Conservation (phyloP, 30 jellyfish, hydroid and myxozoan species). For the Calvadosia cruxmelitensis region DNA sequence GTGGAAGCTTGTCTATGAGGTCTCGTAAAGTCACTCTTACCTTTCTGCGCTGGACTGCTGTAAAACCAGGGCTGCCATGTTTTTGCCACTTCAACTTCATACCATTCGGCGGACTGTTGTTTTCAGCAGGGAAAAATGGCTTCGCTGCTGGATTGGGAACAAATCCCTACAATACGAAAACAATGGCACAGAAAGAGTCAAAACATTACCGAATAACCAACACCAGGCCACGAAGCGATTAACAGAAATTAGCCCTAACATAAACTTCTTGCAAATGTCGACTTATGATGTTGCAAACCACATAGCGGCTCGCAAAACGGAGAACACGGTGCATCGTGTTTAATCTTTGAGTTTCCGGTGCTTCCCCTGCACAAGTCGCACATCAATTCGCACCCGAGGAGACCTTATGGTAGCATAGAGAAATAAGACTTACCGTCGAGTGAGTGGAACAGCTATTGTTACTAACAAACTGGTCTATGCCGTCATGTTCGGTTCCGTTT, state of each 20-base stretch:
- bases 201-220: too few species aligned
- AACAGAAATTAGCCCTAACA: too few species aligned
- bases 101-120: not conserved
- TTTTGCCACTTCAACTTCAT: not conserved
- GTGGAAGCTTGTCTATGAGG: too few species aligned
- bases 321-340: too few species aligned
- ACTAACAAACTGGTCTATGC: not conserved
- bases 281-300: too few species aligned
- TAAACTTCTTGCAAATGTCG: too few species aligned
- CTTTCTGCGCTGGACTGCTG: not conserved
- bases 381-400: too few species aligned
- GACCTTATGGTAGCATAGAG: not conserved
- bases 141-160: slow-evolving; percentile 63
- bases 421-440: not conserved
- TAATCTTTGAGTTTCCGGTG: not conserved
- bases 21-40: too few species aligned
- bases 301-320: too few species aligned
- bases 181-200: not conserved
- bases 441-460: not conserved
- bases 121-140: slow-evolving; percentile 41
- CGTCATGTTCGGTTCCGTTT: slow-evolving; percentile 52
- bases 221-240: too few species aligned
- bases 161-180: slow-evolving; percentile 18
- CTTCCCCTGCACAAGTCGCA: not conserved
- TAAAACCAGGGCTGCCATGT: not conserved